These are phyloP conservation scores for Listrodromus nycthemerus DNA, from an alignment of 2,888 invertebrate species.

Conservation along the genomic window DNA sequence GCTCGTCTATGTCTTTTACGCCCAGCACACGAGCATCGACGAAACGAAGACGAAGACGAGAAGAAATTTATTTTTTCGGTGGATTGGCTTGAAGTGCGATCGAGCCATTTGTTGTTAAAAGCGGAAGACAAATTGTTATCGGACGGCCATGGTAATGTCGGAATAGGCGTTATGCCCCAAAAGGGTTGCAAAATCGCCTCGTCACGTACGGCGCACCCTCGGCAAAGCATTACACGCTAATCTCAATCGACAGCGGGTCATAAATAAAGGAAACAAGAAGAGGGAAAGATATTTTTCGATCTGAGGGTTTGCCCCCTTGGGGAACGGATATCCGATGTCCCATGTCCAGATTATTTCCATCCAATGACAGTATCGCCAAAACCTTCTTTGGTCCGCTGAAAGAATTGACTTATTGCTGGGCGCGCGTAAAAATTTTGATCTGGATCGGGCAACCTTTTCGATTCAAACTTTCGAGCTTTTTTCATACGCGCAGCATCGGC, in stretches of 20 bases:
- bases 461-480: neutral
- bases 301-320: neutral
- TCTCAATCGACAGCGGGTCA: neutral
- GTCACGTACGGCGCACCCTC: neutral
- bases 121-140: neutral
- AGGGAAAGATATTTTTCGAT: neutral
- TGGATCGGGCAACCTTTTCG: neutral
- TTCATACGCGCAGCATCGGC: neutral
- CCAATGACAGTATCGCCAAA: neutral
- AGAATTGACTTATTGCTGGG: constrained; percentile 11
- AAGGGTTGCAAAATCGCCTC: neutral
- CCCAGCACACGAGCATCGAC: neutral
- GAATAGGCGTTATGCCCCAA: neutral
- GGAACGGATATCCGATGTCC: neutral
- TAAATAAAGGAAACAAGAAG: neutral
- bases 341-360: constrained; percentile 23
- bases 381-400: neutral
- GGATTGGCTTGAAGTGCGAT: neutral
- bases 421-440: neutral
- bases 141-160: neutral
- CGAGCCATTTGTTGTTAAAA: neutral
- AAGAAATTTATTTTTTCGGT: neutral
- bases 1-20: neutral
- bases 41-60: too few species aligned
- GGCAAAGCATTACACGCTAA: constrained; percentile 1